Percentiles rank a stretch among this genome's conserved stretches.
phyloP scores from a whole-genome alignment of 2,888 invertebrate species.

The Nemurella pictetii region DNA sequence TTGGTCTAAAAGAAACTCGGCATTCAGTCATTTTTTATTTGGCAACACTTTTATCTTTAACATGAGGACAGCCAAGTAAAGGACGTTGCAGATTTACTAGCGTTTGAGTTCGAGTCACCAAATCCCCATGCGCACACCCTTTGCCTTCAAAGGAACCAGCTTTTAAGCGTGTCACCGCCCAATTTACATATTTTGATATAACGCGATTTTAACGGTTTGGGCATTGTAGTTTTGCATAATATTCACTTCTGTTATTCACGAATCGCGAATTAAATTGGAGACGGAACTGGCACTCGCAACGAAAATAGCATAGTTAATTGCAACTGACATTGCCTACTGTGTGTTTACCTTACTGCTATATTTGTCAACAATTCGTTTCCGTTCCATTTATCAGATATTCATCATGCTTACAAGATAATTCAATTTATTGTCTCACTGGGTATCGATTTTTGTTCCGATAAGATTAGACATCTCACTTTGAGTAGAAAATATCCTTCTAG shows the following conservation, averaged over 20 bases:
- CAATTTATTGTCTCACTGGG: not conserved
- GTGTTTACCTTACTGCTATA: not conserved
- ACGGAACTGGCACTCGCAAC: not conserved
- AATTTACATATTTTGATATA: not conserved
- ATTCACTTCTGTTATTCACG: not conserved
- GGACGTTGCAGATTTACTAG: not conserved
- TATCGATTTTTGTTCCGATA: not conserved
- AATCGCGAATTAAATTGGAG: not conserved
- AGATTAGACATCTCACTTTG: not conserved
- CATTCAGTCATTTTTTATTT: not conserved
- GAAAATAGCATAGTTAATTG: not conserved
- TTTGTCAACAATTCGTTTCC: not conserved
- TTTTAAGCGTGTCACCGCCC: not conserved
- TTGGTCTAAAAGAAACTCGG: not conserved
- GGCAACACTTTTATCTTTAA: not conserved
- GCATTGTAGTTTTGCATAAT: not conserved
- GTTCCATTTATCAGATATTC: not conserved
- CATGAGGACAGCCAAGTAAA: not conserved
- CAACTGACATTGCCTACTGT: not conserved
- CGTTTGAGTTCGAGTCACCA: not conserved
- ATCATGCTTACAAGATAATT: not conserved
- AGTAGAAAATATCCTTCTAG: not conserved
- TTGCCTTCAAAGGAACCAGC: not conserved
- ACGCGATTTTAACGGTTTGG: not conserved
- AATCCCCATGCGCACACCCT: not conserved